Base-by-base conservation (phyloP, 2,797 vertebrate genomes). In the Acestrorhynchus altus region DNA sequence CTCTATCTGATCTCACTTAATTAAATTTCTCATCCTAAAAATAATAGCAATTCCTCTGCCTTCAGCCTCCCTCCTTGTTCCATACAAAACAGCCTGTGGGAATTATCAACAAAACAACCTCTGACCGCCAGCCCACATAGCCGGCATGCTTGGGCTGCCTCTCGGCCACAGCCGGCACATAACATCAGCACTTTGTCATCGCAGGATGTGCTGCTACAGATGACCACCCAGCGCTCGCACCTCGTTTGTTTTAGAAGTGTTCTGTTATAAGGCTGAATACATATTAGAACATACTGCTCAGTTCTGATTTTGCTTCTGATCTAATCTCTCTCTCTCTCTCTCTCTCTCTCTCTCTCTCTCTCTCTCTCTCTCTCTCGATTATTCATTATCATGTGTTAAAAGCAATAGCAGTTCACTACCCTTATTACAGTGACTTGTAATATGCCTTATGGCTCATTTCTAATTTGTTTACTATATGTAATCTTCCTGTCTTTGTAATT, bases 1-100 rank as follows among this genome's bases (percentile, higher is more conserved):
- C 47, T 76, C 63, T 81, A 81, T 86, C 77, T 83, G 80, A 82
- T 85, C 44, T 16, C 4, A 18, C 72, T 64, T 80, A 81, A 78
- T 85, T 79, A 76, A 76, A 83, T 80, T 80, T 72, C 66, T 66
- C 40, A 31, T 77, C 70, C 72, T 46, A 72, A 71, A 74, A 77
- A 80, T 76, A 81, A 80, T 76, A 73, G 79, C 57, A 66, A 70
- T 78, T 65, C 49, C 69, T 80, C 66, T 57, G 59, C 66, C 20
- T 56, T 71, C 67, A 28, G 66, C 26, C 49, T 16, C 22, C 40
- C 15, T 71, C 61, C 59, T 56, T 59, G 52, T 57, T 75, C 47
- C 22, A n/a, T 9, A 9, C 10, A 44, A 35, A 64, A 49, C 18
- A 72, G 52, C 65, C 66, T 31, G 7, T 63, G 72, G 66, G 72